Evolutionary conservation across 2,113 vertebrate genomes (phyloP).

Genomic region (Abramis brama): DNA sequence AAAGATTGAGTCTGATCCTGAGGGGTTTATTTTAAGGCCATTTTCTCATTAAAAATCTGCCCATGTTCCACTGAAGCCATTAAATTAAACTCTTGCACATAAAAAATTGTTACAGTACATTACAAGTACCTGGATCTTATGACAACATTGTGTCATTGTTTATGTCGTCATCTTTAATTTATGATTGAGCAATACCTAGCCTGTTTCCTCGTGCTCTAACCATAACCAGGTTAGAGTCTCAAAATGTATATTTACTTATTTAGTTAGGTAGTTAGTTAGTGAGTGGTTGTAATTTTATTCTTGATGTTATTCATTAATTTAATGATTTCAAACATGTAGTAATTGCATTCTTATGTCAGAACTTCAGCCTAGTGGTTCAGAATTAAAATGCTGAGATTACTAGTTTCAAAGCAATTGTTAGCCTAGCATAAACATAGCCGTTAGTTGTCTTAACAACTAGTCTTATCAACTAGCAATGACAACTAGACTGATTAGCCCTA

Average conservation of each 20-base stretch:
- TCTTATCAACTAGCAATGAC: no score
- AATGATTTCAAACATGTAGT: no score
- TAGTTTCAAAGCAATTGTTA: not conserved
- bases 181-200: not conserved
- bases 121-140: not conserved
- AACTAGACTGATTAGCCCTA: no score
- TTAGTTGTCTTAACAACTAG: no score
- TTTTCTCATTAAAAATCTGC: conserved; percentile 13
- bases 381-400: not conserved
- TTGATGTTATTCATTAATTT: not conserved
- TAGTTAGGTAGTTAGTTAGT: no score
- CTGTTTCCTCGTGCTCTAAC: not conserved
- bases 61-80: not conserved
- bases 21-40: not conserved
- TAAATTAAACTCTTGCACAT: not conserved
- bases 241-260: not conserved
- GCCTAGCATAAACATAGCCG: no score
- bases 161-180: not conserved
- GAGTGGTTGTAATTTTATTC: no score
- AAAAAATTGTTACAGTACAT: not conserved
- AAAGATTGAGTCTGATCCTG: not conserved
- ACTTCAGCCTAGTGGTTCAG: not conserved
- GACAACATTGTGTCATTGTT: not conserved
- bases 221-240: not conserved
- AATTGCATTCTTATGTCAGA: not conserved